Evolutionary conservation across 2,888 invertebrate species (phyloP).

Genomic region (Drosophila lutescens): DNA sequence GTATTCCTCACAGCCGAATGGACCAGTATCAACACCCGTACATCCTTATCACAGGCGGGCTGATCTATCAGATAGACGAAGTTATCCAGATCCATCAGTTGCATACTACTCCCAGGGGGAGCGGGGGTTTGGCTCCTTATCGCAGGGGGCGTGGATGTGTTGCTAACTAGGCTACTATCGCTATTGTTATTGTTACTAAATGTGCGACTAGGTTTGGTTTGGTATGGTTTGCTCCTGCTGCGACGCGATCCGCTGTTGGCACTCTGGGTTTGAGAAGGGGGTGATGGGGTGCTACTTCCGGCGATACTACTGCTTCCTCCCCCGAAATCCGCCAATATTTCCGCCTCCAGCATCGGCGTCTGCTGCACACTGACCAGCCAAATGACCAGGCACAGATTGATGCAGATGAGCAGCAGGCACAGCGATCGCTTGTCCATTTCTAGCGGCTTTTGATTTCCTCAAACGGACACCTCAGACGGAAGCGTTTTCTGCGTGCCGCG

Average conservation of each 20-base stretch:
- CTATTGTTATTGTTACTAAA: constrained; percentile 45
- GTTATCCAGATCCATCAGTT: constrained; percentile 86
- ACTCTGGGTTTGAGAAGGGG: constrained; percentile 42
- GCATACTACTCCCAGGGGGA: constrained; percentile 17
- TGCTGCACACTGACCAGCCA: constrained; percentile 84
- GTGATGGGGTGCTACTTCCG: constrained; percentile 19
- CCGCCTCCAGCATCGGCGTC: constrained; percentile 66
- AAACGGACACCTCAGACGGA: constrained; percentile 61
- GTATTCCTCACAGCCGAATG: constrained; percentile 89
- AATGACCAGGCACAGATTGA: constrained; percentile 83
- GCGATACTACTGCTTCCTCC: background rate
- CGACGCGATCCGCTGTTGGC: constrained; percentile 50
- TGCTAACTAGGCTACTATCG: constrained; percentile 53
- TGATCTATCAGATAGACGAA: constrained; percentile 88
- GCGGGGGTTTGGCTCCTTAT: constrained; percentile 30
- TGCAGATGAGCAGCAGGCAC: constrained; percentile 82
- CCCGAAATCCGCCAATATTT: constrained; percentile 51
- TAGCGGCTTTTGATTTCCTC: constrained; percentile 48
- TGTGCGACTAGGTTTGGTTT: constrained; percentile 73
- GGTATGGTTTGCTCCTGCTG: constrained; percentile 61
- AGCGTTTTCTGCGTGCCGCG: constrained; percentile 71
- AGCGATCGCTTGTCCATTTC: constrained; percentile 83
- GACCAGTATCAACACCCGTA: constrained; percentile 87
- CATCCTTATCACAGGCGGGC: constrained; percentile 85
- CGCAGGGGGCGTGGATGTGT: constrained; percentile 36